Conservation (phyloP, 2,797 vertebrate species). For the Phoebastria nigripes region DNA sequence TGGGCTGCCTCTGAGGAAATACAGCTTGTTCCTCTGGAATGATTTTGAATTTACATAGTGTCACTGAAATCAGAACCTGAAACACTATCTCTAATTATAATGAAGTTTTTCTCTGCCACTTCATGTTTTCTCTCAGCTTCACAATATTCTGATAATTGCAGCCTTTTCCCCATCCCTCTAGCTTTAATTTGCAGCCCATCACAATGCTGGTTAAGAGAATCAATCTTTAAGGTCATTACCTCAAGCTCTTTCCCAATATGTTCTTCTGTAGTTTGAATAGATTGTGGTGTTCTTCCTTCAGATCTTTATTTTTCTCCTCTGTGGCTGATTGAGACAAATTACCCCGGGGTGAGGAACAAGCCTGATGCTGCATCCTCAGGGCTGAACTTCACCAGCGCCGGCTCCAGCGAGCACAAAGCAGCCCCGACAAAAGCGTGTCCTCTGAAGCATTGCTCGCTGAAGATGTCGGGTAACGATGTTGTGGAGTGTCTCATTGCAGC, state of each 20-base stretch:
- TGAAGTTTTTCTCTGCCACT: conserved; percentile 10
- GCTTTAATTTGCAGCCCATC: conserved; percentile 59
- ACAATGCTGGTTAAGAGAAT: conserved; percentile 2
- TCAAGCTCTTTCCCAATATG: conserved; percentile 34
- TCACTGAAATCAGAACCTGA: background rate
- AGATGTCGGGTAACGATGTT: background rate
- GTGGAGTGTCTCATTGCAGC: background rate
- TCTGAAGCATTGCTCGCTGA: background rate
- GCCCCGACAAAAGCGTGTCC: rapidly evolving
- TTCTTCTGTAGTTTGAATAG: conserved; percentile 48
- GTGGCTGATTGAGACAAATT: conserved; percentile 45
- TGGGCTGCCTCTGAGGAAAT: background rate
- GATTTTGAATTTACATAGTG: background rate
- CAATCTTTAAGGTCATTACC: conserved; percentile 59
- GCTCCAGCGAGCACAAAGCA: background rate
- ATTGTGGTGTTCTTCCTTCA: conserved; percentile 36
- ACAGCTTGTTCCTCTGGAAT: background rate
- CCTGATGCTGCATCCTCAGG: background rate
- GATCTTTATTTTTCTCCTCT: conserved; percentile 36
- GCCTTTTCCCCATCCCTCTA: background rate
- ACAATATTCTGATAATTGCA: conserved; percentile 21
- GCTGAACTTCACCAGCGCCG: background rate
- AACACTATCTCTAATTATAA: conserved; percentile 15
- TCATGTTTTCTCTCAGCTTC: background rate
- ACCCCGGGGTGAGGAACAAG: background rate